Evolutionary conservation across 2,113 vertebrate species (phyloP), one percentile per base, ranked within the genome.

Genomic region (Sitta europaea): DNA sequence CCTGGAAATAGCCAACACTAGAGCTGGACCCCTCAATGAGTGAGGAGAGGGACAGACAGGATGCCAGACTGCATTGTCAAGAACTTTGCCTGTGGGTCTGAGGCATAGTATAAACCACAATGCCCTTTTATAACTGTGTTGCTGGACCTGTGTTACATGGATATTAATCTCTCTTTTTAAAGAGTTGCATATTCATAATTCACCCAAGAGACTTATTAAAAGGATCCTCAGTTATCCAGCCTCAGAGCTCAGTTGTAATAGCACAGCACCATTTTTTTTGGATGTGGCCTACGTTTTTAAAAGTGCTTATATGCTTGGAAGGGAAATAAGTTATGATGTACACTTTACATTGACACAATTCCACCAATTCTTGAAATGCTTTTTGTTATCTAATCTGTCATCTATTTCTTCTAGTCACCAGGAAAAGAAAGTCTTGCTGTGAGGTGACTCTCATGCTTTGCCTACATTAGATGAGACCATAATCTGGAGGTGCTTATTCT

Each of bases 11-110:
- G 57, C 11, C 61, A 74, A 28, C 16, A 28, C 11, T 19, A 36
- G 42, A 78, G 10, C 38, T 20, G 54, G 42, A 50, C 5, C 5
- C 51, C 21, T 15, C 47, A 27, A 12, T 17, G 31, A 54, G 28
- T 1, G 5, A 85, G 55, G 19, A 70, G 50, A 57, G 66, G 68
- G 53, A 17, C 18, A 38, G 12, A 50, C 0, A 0, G 24, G 6
- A 27, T 71, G 27, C 11, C 40, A 47, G 36, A n/a, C n/a, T 40
- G n/a, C 42, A 14, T 18, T 48, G 21, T n/a, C 47, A 73, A 80
- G 62, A n/a, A 2, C 25, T 67, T 61, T 23, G 16, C 27, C 13
- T 67, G 10, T 59, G 19, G 10, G 63, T 72, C 27, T 78, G n/a
- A 53, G 36, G 35, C 15, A 5, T 0, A 21, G 7, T 22, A 28